These are phyloP conservation scores for Catocala sponsa DNA, from an alignment of 2,888 invertebrate genomes.

Conservation along the genomic window DNA sequence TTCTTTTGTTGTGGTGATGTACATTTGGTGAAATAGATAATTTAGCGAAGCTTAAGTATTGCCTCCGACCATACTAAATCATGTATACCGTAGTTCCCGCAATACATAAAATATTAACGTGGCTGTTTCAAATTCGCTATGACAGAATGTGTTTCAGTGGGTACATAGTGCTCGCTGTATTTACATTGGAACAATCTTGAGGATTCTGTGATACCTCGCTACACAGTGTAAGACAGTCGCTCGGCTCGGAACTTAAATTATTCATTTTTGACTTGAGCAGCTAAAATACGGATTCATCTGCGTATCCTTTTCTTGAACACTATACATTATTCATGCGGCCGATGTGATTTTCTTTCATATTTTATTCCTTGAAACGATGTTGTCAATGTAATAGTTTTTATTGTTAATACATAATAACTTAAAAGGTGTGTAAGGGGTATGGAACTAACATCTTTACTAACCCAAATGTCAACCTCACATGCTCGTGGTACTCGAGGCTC, in stretches of 20 bases:
- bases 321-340: slow-evolving; percentile 76
- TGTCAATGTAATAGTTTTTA: neutral
- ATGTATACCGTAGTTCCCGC: slow-evolving; percentile 13
- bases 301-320: slow-evolving; percentile 73
- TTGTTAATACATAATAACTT: neutral
- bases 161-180: neutral
- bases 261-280: slow-evolving; percentile 71
- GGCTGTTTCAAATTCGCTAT: neutral
- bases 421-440: too few relatives aligned
- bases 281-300: slow-evolving; percentile 75
- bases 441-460: too few relatives aligned
- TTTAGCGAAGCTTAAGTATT: neutral
- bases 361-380: slow-evolving; percentile 53
- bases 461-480: too few relatives aligned
- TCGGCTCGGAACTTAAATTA: slow-evolving; percentile 68
- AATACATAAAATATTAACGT: slow-evolving; percentile 3
- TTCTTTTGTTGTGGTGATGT: slow-evolving; percentile 8
- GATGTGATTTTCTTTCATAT: slow-evolving; percentile 69
- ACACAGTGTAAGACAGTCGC: slow-evolving; percentile 41
- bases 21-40: neutral
- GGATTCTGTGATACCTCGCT: slow-evolving; percentile 34
- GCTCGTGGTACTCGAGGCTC: too few relatives aligned
- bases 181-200: slow-evolving; percentile 10
- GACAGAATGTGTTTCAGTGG: neutral
- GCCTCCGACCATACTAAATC: neutral